Percentiles rank a stretch among this genome's conserved stretches.
Conservation (phyloP, 2,797 vertebrate species). For the Poecilia wingei region DNA sequence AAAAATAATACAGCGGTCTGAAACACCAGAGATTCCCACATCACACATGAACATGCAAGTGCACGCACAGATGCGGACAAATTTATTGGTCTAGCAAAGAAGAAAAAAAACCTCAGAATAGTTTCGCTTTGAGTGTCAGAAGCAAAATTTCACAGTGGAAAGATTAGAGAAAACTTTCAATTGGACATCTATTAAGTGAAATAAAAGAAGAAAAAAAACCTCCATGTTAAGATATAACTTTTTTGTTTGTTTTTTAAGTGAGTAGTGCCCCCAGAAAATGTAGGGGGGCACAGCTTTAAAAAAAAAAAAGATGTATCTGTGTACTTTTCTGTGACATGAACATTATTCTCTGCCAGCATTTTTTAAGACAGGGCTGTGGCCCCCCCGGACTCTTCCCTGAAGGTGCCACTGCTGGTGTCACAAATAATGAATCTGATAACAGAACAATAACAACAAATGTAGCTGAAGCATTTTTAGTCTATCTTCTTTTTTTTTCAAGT, state of each 20-base stretch:
- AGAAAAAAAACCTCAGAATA: neutral
- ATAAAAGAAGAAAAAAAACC: neutral
- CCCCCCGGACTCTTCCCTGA: no score
- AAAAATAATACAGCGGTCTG: conserved; percentile 81
- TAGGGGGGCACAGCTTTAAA: no score
- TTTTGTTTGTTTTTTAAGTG: no score
- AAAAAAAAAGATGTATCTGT: no score
- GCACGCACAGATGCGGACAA: conserved; percentile 9
- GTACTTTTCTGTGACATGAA: no score
- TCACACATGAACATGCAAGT: conserved; percentile 36
- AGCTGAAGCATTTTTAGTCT: neutral
- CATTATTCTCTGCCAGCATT: no score
- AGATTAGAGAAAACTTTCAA: neutral
- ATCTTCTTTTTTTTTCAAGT: neutral
- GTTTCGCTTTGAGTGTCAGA: neutral
- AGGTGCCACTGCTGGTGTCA: neutral
- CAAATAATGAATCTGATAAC: neutral
- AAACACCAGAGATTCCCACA: conserved; percentile 60
- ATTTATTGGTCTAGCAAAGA: conserved; percentile 1
- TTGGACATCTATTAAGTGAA: neutral
- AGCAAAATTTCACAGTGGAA: neutral
- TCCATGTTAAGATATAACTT: neutral
- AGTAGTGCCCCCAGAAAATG: no score
- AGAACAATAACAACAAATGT: neutral
- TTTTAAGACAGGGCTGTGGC: no score